Evolutionary conservation across 1,140 invertebrate species (phyloP).

Genomic region (Patella vulgata): DNA sequence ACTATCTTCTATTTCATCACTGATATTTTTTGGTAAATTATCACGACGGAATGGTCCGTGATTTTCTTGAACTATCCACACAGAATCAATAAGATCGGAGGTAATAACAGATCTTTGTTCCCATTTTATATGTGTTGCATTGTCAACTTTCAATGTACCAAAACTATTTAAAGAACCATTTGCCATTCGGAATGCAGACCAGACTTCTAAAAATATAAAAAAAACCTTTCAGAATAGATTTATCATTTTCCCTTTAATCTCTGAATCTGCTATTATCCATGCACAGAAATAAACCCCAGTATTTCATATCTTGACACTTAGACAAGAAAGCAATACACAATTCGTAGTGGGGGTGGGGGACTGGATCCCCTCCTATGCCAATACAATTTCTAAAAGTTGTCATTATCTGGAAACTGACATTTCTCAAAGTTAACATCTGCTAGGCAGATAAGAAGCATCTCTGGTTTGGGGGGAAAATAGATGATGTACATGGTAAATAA

Average conservation of each 20-base stretch:
- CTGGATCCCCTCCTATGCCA: too few species aligned
- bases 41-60: constrained; percentile 47
- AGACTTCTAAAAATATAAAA: constrained; percentile 36
- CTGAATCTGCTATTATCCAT: too few species aligned
- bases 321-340: constrained; percentile 1
- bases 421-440: too few species aligned
- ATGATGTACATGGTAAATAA: too few species aligned
- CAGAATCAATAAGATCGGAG: constrained; percentile 37
- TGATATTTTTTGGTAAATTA: constrained; percentile 23
- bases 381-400: too few species aligned
- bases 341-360: too few species aligned
- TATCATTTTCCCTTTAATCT: too few species aligned
- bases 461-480: too few species aligned
- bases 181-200: constrained; percentile 72
- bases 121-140: constrained; percentile 87
- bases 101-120: constrained; percentile 85
- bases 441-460: too few species aligned
- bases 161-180: constrained; percentile 76
- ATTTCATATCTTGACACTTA: background rate
- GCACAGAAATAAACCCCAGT: too few species aligned
- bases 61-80: constrained; percentile 48
- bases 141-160: constrained; percentile 81
- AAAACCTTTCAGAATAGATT: too few species aligned
- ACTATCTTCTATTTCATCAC: constrained; percentile 33
- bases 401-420: too few species aligned